Percentiles rank a stretch among this genome's conserved stretches.
phyloP scores from a whole-genome alignment of 2,888 invertebrate species.

The Eumerus sabulonum region DNA sequence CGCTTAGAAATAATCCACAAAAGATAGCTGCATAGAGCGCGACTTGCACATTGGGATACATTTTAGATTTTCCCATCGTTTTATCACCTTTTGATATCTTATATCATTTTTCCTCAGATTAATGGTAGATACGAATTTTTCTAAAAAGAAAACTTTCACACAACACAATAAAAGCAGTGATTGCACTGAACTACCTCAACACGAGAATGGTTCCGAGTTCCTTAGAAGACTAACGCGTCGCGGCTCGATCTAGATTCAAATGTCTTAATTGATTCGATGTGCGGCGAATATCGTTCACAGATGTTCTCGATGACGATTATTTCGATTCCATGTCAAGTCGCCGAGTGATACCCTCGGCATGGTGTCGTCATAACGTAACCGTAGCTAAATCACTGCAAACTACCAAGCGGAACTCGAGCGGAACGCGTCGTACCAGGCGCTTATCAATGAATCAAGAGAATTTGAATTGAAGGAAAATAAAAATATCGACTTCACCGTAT shows the following conservation, averaged over 20 bases:
- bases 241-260: slow-evolving; percentile 17
- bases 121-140: not conserved
- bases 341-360: slow-evolving; percentile 39
- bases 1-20: slow-evolving; percentile 35
- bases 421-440: slow-evolving; percentile 42
- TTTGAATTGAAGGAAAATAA: not conserved
- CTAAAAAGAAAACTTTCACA: not conserved
- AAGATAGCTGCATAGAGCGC: slow-evolving; percentile 14
- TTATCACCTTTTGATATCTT: slow-evolving; percentile 3
- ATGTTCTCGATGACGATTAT: slow-evolving; percentile 44
- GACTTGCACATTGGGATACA: not conserved
- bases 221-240: too few relatives aligned
- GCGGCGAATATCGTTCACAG: slow-evolving; percentile 55
- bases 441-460: slow-evolving; percentile 41
- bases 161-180: not conserved
- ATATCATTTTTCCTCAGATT: slow-evolving; percentile 11
- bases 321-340: slow-evolving; percentile 28
- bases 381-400: slow-evolving; percentile 15
- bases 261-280: slow-evolving; percentile 44
- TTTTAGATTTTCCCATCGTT: slow-evolving; percentile 16
- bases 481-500: slow-evolving; percentile 20
- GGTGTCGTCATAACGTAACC: slow-evolving; percentile 15
- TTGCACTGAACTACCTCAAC: not conserved
- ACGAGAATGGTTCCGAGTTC: not conserved
- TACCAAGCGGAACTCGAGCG: slow-evolving; percentile 13